phyloP scores from a whole-genome alignment of 2,888 invertebrate species.

The Orgyia antiqua region DNA sequence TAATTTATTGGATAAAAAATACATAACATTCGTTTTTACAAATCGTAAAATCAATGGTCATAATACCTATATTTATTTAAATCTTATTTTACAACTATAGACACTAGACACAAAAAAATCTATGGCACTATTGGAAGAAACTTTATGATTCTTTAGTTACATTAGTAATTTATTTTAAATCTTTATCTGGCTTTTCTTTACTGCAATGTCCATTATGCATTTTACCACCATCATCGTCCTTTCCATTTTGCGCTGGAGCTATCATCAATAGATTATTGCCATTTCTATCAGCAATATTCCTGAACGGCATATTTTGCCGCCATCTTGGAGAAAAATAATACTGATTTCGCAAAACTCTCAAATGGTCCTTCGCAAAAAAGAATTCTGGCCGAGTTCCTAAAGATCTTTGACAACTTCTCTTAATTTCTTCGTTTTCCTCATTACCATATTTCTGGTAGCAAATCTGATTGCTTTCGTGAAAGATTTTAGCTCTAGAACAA shows the following conservation, averaged over 20 bases:
- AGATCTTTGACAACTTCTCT: constrained; percentile 35
- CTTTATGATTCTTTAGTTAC: too few relatives aligned
- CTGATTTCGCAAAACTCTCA: constrained; percentile 55
- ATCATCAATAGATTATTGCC: constrained; percentile 84
- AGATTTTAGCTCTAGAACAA: constrained; percentile 39
- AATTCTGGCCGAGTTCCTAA: constrained; percentile 41
- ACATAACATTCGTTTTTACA: too few relatives aligned
- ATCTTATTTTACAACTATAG: too few relatives aligned
- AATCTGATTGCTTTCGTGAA: constrained; percentile 34
- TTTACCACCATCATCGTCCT: constrained; percentile 38
- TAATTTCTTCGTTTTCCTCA: constrained; percentile 61
- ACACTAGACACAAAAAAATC: too few relatives aligned
- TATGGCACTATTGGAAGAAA: too few relatives aligned
- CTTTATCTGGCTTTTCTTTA: constrained; percentile 31
- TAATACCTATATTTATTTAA: too few relatives aligned
- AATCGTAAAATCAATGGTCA: too few relatives aligned
- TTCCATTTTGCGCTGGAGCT: constrained; percentile 67
- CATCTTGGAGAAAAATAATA: constrained; percentile 60
- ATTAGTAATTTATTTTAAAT: constrained; percentile 23
- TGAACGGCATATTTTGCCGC: constrained; percentile 67
- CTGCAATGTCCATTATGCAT: constrained; percentile 19
- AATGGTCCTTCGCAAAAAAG: constrained; percentile 56
- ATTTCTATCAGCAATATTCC: constrained; percentile 75
- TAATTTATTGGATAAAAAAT: too few relatives aligned
- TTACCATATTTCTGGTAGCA: constrained; percentile 45